A percentile compares a stretch with the other conserved stretches of the same genome.
phyloP scores from a whole-genome alignment of 2,797 vertebrate genomes.

The Gouania willdenowi region DNA sequence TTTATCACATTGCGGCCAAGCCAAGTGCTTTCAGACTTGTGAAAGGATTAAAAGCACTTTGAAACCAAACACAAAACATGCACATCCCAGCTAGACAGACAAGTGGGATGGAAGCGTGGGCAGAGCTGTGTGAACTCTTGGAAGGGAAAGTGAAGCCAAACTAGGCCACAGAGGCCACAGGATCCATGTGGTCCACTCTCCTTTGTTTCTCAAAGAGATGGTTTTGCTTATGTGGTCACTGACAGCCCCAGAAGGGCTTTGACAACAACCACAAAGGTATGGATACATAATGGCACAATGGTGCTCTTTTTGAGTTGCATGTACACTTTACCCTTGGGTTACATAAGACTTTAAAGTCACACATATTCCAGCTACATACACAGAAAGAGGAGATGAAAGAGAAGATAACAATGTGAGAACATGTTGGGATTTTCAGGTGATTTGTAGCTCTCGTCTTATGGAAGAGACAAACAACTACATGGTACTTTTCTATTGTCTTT shows the following conservation, averaged over 20 bases:
- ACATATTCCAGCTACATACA: no score
- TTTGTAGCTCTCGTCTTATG: no score
- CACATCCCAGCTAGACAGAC: constrained; percentile 56
- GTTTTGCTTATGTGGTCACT: constrained; percentile 36
- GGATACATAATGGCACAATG: constrained; percentile 13
- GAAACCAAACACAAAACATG: constrained; percentile 74
- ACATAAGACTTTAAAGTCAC: constrained; percentile 3
- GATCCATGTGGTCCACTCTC: constrained; percentile 29
- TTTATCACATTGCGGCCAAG: constrained; percentile 71
- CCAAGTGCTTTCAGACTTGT: constrained; percentile 73
- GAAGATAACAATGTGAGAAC: no score
- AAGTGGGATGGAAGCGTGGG: constrained; percentile 56
- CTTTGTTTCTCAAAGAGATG: constrained; percentile 29
- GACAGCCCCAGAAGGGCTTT: constrained; percentile 29
- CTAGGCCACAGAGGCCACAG: constrained; percentile 38
- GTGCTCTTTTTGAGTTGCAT: constrained; percentile 9
- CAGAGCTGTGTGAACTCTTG: constrained; percentile 45
- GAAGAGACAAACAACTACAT: no score
- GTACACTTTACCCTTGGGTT: no score
- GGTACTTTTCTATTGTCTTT: no score
- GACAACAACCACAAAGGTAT: constrained; percentile 24
- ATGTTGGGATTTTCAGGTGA: no score
- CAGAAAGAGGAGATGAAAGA: no score
- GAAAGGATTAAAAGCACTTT: constrained; percentile 84
- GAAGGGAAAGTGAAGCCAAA: constrained; percentile 48